phyloP scores from a whole-genome alignment of 2,113 vertebrate genomes.

The Lophochroa leadbeateri region DNA sequence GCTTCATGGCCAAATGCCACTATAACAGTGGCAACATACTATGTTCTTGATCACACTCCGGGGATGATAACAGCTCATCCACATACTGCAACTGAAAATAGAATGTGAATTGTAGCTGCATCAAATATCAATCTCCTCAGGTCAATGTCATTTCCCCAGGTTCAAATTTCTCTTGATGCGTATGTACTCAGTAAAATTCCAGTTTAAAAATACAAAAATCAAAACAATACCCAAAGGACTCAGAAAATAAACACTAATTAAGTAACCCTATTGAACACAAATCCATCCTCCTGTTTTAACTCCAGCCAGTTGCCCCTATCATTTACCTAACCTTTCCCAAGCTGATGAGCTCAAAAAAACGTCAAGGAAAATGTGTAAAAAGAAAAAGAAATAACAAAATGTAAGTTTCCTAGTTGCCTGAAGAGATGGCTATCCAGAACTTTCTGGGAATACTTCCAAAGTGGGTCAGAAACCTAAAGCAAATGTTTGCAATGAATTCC shows the following conservation, averaged over 20 bases:
- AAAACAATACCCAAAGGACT: not conserved
- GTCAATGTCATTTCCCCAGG: not conserved
- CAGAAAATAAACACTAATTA: not conserved
- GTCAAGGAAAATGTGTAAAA: not conserved
- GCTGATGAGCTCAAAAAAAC: not conserved
- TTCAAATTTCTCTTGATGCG: not conserved
- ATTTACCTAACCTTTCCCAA: not conserved
- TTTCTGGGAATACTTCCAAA: not conserved
- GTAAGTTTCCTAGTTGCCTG: not conserved
- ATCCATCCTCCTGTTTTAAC: not conserved
- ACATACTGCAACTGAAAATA: not conserved
- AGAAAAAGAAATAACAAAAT: not conserved
- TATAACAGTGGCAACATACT: accelerated
- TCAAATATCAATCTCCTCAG: not conserved
- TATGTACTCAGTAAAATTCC: not conserved
- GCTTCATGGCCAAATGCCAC: not conserved
- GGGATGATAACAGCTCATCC: not conserved
- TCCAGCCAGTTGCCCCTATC: not conserved
- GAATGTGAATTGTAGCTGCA: not conserved
- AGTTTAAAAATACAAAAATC: not conserved
- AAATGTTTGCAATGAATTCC: not conserved
- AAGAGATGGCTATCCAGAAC: not conserved
- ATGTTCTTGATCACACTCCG: not conserved
- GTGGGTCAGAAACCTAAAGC: not conserved
- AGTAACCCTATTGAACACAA: not conserved